Evolutionary conservation across 2,888 invertebrate species (phyloP), one percentile per base, ranked within the genome.

Genomic region (Drosophila austrosaltans): DNA sequence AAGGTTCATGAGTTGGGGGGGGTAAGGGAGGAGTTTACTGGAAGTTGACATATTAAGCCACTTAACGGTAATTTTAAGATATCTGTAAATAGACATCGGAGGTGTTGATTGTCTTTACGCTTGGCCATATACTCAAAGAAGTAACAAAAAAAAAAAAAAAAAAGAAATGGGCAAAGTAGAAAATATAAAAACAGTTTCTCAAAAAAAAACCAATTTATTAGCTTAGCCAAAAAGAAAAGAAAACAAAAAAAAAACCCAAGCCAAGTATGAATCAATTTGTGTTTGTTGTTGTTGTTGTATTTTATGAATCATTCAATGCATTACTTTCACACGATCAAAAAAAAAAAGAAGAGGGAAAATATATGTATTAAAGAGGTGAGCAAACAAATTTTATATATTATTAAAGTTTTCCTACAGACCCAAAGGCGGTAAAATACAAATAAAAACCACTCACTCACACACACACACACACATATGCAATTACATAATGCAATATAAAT

Each of bases 401-500:
- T 25, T 48, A 10, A 36, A 36, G 36, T 36, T 48, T 25, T 48
- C 42, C 28, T 36, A 16, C 16, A 16, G 12, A 30, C 32, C 36
- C 48, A 53, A 30, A 48, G 48, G 48, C 42, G 44, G 44, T 16
- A 25, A 48, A 16, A 36, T 39, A 44, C 59, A 40, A 40, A 20
- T 12, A 53, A 48, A 63, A 65, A 59, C 56, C 67, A 69, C 53
- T 56, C 44, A 74, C 62, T 63, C 65, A 60, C 40, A 75, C 53
- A 58, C 59, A 4, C 58, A 60, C 30, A 25, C 16, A 30, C 42
- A 42, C 36, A 3, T 36, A 8, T 57, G 16, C 39, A 62, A 62
- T 83, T 87, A 69, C 81, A 83, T 74, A 83, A 83, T 76, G 72
- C 59, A 30, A 60, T 39, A 59, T 42, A 56, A 22, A 25, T 56